Percentiles rank a stretch among this genome's conserved stretches.
Evolutionary conservation across 1,140 invertebrate genomes (phyloP).

Genomic region (Temnothorax longispinosus): DNA sequence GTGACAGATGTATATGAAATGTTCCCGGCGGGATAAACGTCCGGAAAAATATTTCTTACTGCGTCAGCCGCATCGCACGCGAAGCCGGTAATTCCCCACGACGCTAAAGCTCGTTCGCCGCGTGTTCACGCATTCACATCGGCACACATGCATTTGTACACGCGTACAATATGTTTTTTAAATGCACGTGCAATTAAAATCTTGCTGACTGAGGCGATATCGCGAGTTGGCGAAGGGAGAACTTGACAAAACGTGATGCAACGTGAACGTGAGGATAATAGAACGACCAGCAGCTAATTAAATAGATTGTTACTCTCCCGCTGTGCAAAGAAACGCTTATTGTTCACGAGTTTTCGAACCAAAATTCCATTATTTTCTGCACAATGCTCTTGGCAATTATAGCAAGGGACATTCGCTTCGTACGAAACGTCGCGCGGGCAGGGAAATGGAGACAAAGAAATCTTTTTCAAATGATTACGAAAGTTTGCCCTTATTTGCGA

Average conservation of each 20-base stretch:
- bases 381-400: background rate
- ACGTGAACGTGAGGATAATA: background rate
- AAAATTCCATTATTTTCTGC: background rate
- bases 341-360: background rate
- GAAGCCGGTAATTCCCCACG: background rate
- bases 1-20: background rate
- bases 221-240: background rate
- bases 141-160: background rate
- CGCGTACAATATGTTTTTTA: background rate
- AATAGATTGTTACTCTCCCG: slow-evolving; percentile 11
- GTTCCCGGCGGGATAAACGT: background rate
- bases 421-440: background rate
- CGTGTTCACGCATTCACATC: background rate
- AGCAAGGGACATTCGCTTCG: background rate
- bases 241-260: background rate
- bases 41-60: background rate
- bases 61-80: background rate
- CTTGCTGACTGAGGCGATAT: background rate
- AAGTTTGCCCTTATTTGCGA: background rate
- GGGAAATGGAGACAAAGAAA: background rate
- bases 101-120: background rate
- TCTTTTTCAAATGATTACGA: background rate
- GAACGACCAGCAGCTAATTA: slow-evolving; percentile 9
- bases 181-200: slow-evolving; percentile 39
- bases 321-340: background rate